These are phyloP conservation scores for Cylloceria caligata DNA, from an alignment of 2,888 invertebrate species.

Conservation along the genomic window DNA sequence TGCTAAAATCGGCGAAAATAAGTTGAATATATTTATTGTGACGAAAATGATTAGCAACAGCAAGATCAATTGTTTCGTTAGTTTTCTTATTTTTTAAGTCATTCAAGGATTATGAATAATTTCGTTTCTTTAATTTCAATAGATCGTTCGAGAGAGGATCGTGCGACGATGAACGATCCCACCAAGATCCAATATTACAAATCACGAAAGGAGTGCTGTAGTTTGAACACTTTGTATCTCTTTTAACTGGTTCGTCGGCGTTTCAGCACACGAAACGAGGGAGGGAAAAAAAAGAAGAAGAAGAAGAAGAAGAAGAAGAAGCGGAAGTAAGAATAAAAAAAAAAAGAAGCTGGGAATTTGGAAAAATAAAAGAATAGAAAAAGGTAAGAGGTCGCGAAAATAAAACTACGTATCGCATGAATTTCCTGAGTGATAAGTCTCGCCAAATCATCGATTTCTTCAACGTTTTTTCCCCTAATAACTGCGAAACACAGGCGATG, in stretches of 20 bases:
- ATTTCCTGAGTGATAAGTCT: constrained; percentile 5
- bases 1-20: no score
- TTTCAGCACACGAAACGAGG: constrained; percentile 10
- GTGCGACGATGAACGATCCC: constrained; percentile 30
- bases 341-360: constrained; percentile 17
- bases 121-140: neutral
- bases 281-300: neutral
- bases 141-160: constrained; percentile 25
- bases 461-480: neutral
- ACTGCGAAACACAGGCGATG: neutral
- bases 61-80: no score
- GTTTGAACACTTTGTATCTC: neutral
- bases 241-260: constrained; percentile 17
- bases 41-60: no score
- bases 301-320: constrained; percentile 6
- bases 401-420: neutral
- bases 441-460: neutral
- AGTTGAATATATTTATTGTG: no score
- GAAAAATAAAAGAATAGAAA: neutral
- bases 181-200: constrained; percentile 8
- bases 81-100: neutral
- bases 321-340: constrained; percentile 17
- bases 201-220: constrained; percentile 17
- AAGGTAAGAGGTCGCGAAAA: constrained; percentile 6
- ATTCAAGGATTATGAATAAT: neutral